Conservation (phyloP, 2,888 invertebrate genomes). For the Carpatolechia fugitivella region DNA sequence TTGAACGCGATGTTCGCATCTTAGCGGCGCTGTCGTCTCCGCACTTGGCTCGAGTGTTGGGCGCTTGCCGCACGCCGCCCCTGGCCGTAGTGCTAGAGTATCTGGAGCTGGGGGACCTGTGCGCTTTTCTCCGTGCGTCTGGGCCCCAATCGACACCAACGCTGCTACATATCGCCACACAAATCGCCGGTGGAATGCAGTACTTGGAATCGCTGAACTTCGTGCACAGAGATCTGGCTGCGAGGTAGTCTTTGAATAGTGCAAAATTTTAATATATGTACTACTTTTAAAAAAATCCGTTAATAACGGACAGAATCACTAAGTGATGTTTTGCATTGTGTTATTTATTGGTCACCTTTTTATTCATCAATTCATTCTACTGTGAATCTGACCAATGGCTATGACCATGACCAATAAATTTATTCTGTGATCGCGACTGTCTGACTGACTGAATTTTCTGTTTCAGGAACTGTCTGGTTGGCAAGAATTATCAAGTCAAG, state of each 20-base stretch:
- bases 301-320: too few species aligned
- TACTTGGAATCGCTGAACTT: conserved; percentile 93
- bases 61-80: conserved; percentile 87
- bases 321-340: too few species aligned
- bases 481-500: conserved; percentile 89
- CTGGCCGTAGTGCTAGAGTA: conserved; percentile 91
- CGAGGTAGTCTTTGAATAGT: too few species aligned
- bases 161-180: conserved; percentile 88
- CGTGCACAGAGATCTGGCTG: conserved; percentile 93
- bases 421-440: too few species aligned
- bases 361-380: too few species aligned
- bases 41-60: conserved; percentile 87
- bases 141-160: conserved; percentile 83
- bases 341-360: too few species aligned
- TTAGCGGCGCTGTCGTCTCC: conserved; percentile 89
- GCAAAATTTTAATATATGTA: too few species aligned
- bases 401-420: too few species aligned
- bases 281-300: too few species aligned
- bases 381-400: too few species aligned
- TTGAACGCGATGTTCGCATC: conserved; percentile 91
- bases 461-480: conserved; percentile 89
- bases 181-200: conserved; percentile 92
- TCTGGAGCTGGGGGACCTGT: conserved; percentile 89
- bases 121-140: conserved; percentile 87
- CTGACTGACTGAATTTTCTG: too few species aligned